Conservation (phyloP, 2,113 vertebrate species). For the Vulpes vulpes region DNA sequence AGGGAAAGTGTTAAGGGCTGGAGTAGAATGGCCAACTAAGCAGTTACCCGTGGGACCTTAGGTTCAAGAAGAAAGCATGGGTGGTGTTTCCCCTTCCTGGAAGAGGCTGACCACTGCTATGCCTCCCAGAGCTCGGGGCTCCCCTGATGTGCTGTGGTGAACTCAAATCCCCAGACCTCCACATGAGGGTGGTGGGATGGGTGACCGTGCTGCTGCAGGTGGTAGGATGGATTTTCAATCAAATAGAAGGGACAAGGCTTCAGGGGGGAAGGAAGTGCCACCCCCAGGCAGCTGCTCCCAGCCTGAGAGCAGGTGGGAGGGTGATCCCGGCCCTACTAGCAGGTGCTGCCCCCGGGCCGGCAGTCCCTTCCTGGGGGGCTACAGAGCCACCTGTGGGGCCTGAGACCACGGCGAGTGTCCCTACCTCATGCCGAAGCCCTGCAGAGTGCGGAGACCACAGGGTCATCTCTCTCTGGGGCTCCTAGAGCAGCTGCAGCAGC, state of each 20-base stretch:
- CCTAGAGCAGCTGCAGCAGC: background rate
- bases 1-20: background rate
- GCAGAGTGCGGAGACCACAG: background rate
- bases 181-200: background rate
- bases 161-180: background rate
- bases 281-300: background rate
- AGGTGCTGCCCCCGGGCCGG: fast-evolving
- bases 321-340: too few relatives aligned
- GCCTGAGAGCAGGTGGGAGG: too few relatives aligned
- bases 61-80: fast-evolving
- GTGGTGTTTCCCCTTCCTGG: fast-evolving
- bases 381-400: fast-evolving
- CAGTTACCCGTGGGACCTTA: fast-evolving
- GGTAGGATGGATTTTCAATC: background rate
- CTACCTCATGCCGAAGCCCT: background rate
- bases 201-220: background rate
- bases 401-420: background rate
- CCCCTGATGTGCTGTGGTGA: background rate
- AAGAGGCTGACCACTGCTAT: fast-evolving
- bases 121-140: background rate
- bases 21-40: too few relatives aligned
- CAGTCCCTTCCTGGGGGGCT: fast-evolving
- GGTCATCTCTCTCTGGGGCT: fast-evolving
- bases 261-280: too few relatives aligned
- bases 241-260: background rate